Base-by-base conservation (phyloP, 2,113 vertebrate genomes). In the Drymodes brunneopygia region DNA sequence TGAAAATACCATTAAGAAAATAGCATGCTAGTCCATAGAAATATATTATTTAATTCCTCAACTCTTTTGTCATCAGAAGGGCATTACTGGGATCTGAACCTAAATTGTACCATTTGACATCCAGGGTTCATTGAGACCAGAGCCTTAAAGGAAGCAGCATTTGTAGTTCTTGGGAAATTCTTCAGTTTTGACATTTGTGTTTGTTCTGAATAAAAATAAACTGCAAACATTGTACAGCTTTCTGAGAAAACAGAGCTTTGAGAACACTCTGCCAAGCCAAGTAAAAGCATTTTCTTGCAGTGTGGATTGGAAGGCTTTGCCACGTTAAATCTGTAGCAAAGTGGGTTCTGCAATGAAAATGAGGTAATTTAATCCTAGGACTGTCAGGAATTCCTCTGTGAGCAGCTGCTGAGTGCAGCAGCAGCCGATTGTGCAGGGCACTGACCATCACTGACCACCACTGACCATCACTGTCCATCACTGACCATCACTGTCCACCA, bases 1-100 rank as follows among this genome's bases (percentile, higher is more conserved):
- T 47, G 19, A 90, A 96, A 97, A 85, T 40, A n/a, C 67, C 80
- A 72, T 84, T 92, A 87, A 87, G 87, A 97, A 97, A 95, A 95
- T 67, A 71, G 42, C 58, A n/a, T 10, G 1, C n/a, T 31, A 42
- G 16, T 47, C 20, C 15, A 2, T 40, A 15, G 27, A 87, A 88
- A 67, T 54, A 23, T 2, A n/a, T 77, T 23, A 10, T 67, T 83
- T 88, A 29, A 53, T 81, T 79, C 25, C 45, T 25, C 42, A 23
- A 35, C 25, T 10, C 10, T 40, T 61, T 72, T 58, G 17, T 69
- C 66, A n/a, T 56, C 44, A 83, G 23, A 47, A 78, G 24, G 35
- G 17, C 28, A n/a, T 84, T 64, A 40, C 35, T 60, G 66, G 24
- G 18, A 78, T 58, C 29, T 40, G 79, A 81, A 18, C 9, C 84